Base-by-base conservation (phyloP, 2,888 invertebrate genomes). In the Oeneis ivallda region DNA sequence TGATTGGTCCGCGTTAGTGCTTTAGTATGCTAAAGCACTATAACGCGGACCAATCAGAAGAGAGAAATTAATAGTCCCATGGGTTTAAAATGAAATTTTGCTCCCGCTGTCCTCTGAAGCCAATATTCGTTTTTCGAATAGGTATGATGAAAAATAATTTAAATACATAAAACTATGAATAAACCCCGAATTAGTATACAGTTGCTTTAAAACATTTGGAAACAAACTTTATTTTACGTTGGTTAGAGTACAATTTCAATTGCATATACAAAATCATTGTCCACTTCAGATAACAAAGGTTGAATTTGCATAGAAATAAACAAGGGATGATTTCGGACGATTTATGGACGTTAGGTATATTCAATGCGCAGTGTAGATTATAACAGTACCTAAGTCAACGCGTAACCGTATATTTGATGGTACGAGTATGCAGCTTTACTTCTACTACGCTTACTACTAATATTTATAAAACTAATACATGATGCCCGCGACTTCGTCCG, bases 301-400 rank as follows among this genome's bases (percentile, higher is more conserved):
- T 72, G 75, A 80, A 86, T 86, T 86, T 86, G 82, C 86, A 86
- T 86, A 81, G 83, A 84, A 85, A 86, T 85, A 86, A 85, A 86
- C 84, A 83, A 75, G 81, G 82, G 81, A 79, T 84, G 83, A 83
- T 83, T 85, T 82, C 79, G 73, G 76, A 77, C 79, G 79, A 86
- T 86, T 85, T 85, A 86, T 85, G 65, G 54, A 67, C 67, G 67
- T 67, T 70, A 65, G 62, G 61, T 67, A 59, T 63, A 60, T 57
- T 52, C 49, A 54, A 60, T 37, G 53, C 47, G 59, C 57, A 70
- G 65, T 45, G 39, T 64, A 68, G 26, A 32, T 34, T 53, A 41
- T 49, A 53, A 32, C 57, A 54, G 54, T 60, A n/a, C n/a, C n/a
- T n/a, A 10, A 13, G 19, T 34, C 43, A 45, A 26, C 26, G 5